phyloP scores from a whole-genome alignment of 2,888 invertebrate genomes.

The Cantharis rustica region DNA sequence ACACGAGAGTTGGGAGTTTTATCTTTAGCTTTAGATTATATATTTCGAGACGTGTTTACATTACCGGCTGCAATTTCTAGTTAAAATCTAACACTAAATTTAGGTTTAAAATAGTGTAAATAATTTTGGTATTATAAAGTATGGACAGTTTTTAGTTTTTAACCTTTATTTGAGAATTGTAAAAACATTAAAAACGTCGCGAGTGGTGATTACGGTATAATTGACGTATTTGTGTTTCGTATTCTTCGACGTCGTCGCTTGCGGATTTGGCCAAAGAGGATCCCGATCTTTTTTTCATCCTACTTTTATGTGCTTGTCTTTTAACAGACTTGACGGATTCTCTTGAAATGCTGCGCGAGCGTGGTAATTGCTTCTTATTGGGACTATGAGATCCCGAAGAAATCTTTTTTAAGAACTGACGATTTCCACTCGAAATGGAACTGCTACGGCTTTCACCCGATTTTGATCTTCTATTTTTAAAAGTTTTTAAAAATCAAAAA shows the following conservation, averaged over 20 bases:
- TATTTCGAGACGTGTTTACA: conserved; percentile 41
- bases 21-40: conserved; percentile 45
- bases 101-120: not conserved
- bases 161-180: not conserved
- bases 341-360: not conserved
- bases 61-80: not conserved
- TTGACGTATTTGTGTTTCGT: not conserved
- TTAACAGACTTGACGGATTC: not conserved
- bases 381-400: not conserved
- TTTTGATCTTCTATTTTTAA: not conserved
- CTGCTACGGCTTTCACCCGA: not conserved
- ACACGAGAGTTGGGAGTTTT: conserved; percentile 42
- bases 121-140: not conserved
- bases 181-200: not conserved
- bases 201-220: not conserved
- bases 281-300: not conserved
- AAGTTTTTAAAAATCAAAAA: not conserved
- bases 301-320: not conserved
- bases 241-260: not conserved
- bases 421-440: conserved; percentile 6
- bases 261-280: not conserved
- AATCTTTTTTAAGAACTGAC: not conserved
- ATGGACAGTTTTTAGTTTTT: not conserved
- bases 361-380: not conserved
- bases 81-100: not conserved